Conservation (phyloP, 2,113 vertebrate species). For the Bungarus multicinctus region DNA sequence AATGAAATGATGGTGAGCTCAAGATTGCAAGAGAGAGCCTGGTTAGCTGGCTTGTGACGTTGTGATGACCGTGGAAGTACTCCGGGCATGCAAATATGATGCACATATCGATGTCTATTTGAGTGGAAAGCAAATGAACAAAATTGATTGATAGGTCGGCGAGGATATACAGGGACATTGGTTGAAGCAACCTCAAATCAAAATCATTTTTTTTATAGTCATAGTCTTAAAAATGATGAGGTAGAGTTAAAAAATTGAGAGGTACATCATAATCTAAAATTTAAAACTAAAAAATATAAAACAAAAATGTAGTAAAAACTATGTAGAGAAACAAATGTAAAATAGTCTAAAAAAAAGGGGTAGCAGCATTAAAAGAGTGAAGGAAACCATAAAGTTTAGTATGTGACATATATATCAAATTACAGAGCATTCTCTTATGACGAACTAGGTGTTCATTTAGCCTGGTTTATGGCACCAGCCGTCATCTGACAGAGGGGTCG, state of each 20-base stretch:
- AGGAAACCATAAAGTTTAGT: not conserved
- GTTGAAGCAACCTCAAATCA: not conserved
- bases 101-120: not conserved
- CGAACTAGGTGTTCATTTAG: not conserved
- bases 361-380: too few relatives aligned
- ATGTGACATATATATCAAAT: not conserved
- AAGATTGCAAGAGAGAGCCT: not conserved
- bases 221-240: too few relatives aligned
- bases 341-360: too few relatives aligned
- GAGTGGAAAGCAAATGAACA: not conserved
- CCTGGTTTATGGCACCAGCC: not conserved
- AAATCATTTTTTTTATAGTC: too few relatives aligned
- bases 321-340: too few relatives aligned
- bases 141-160: not conserved
- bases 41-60: not conserved
- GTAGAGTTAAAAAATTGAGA: too few relatives aligned
- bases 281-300: too few relatives aligned
- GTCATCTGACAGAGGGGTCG: too few relatives aligned
- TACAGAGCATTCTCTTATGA: not conserved
- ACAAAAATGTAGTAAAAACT: too few relatives aligned
- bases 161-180: not conserved
- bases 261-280: too few relatives aligned
- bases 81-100: not conserved
- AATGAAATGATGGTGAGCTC: not conserved
- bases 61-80: not conserved